Evolutionary conservation across 2,888 invertebrate species (phyloP).

Genomic region (Pyrrhia umbra): DNA sequence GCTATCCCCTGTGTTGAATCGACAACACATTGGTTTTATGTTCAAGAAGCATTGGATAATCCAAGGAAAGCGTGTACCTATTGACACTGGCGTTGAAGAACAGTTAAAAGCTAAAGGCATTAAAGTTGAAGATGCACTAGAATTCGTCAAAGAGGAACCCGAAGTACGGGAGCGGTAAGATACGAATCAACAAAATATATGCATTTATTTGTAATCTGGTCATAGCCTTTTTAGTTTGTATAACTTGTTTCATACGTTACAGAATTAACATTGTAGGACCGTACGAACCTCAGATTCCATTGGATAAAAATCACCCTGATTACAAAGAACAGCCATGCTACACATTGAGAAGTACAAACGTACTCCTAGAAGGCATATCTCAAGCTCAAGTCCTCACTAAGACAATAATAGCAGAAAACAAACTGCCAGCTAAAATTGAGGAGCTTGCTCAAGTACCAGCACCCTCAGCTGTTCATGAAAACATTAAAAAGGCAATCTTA

Average conservation of each 20-base stretch:
- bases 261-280: constrained; percentile 85
- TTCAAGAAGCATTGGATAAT: constrained; percentile 93
- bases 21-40: constrained; percentile 93
- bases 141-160: constrained; percentile 87
- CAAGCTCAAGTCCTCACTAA: constrained; percentile 96
- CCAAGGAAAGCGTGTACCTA: constrained; percentile 91
- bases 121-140: constrained; percentile 90
- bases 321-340: constrained; percentile 92
- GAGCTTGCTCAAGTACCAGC: constrained; percentile 87
- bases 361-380: constrained; percentile 92
- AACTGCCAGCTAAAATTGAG: constrained; percentile 91
- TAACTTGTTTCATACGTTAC: constrained; percentile 59
- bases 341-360: constrained; percentile 90
- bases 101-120: constrained; percentile 90
- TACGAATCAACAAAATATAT: neutral
- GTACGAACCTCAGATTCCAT: constrained; percentile 77
- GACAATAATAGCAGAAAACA: constrained; percentile 91
- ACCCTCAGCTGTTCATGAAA: constrained; percentile 88
- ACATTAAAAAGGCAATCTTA: constrained; percentile 91
- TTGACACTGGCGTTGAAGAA: constrained; percentile 89
- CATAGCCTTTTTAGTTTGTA: neutral
- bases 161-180: constrained; percentile 74
- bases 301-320: constrained; percentile 91
- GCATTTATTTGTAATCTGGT: neutral
- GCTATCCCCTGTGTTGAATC: constrained; percentile 90